Evolutionary conservation across 64 coral and sea anemone genomes (phyloP), one percentile per base, ranked within the genome.

Genomic region (Hydrozoanthus tunicans): DNA sequence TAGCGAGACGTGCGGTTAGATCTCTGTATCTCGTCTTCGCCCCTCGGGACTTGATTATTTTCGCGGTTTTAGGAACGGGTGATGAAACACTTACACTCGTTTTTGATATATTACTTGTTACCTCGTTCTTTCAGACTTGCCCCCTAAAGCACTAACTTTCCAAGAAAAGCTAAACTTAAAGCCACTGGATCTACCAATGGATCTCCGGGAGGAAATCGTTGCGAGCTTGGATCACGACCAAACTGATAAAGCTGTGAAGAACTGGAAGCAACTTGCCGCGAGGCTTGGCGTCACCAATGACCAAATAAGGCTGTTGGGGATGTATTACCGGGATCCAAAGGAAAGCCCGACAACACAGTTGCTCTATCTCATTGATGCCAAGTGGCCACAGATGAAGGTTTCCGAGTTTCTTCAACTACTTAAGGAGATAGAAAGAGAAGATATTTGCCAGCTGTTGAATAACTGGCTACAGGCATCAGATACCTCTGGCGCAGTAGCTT

Each of bases 111-210:
- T 20, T 12, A 69, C 66, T 20, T 14, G 14, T n/a, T 17, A 14
- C 12, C 3, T 14, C 66, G 32, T 72, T 32, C 43, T 86, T 88
- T 56, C 17, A 88, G 84, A 74, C 23, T 61, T 11, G 9, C 69
- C 0, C 26, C 24, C 68, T 60, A 59, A 25, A 43, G 26, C 11
- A 12, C 69, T 73, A 59, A 88, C 68, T 74, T 88, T 74, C 23
- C 24, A 56, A 74, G 56, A 88, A 88, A 88, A 59, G 25, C 14
- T 60, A 25, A 88, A 88, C 13, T 32, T 88, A 60, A 88, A 43
- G 13, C 69, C 5, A 60, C 69, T 88, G 56, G 69, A 74, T 7
- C 59, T 88, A 32, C 84, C 84, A 6, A 2, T 74, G 56, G 69
- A 73, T 7, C 23, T 88, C 26, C 67, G 84, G 26, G 24, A 75